Evolutionary conservation across 2,888 invertebrate genomes (phyloP).

Genomic region (Congeria kusceri): DNA sequence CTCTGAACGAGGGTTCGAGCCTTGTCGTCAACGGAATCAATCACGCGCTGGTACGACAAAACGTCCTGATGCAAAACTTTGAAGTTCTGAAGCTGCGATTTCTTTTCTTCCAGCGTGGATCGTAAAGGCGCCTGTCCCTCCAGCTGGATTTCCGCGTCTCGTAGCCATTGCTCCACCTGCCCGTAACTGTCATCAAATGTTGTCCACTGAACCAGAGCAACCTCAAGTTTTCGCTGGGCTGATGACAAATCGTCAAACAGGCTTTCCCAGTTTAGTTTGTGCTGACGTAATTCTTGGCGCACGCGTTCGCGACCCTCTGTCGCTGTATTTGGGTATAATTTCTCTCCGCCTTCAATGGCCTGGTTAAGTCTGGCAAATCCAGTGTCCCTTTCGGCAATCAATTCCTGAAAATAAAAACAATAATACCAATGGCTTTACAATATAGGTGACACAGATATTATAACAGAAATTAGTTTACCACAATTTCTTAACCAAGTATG

Average conservation of each 20-base stretch:
- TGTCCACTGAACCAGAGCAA: constrained; percentile 95
- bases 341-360: constrained; percentile 92
- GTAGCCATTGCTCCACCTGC: constrained; percentile 92
- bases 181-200: constrained; percentile 95
- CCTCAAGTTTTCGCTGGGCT: constrained; percentile 94
- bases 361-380: constrained; percentile 92
- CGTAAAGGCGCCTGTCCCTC: constrained; percentile 92
- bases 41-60: constrained; percentile 94
- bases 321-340: constrained; percentile 96
- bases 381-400: constrained; percentile 91
- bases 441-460: too few species aligned
- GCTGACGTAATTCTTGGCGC: constrained; percentile 92
- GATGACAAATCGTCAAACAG: constrained; percentile 93
- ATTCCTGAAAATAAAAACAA: constrained; percentile 73
- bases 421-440: too few species aligned
- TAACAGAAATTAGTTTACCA: too few species aligned
- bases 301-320: constrained; percentile 95
- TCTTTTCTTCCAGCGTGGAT: constrained; percentile 96
- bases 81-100: constrained; percentile 88
- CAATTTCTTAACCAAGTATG: too few species aligned
- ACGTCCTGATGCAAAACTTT: constrained; percentile 94
- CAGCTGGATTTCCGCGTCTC: constrained; percentile 90
- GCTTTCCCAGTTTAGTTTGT: constrained; percentile 95
- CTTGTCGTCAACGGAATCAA: constrained; percentile 96
- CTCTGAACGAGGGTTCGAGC: constrained; percentile 90